Evolutionary conservation across 2,113 vertebrate genomes (phyloP), one percentile per base, ranked within the genome.

Genomic region (Xiphophorus maculatus): DNA sequence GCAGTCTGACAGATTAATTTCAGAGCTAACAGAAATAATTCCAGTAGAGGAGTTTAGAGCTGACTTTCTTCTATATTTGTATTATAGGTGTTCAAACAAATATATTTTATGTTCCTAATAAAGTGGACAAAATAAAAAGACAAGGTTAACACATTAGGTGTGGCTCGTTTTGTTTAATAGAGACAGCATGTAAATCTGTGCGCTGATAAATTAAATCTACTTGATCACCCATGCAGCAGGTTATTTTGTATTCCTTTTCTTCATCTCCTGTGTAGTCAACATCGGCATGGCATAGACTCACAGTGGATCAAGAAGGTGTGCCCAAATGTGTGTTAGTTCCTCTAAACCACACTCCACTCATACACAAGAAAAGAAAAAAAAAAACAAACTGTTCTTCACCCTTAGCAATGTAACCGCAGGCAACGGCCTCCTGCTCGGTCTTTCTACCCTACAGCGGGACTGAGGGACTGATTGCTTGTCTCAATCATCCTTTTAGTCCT

Each of bases 381-480:
- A 70, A n/a, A n/a, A n/a, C n/a, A n/a, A 32, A 33, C 69, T 51
- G 73, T 68, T 70, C 28, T 74, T 70, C 78, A 82, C 81, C 85
- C 83, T 92, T 88, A 92, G 85, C 71, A 60, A 82, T 63, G 79
- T 76, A 76, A 90, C 84, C 81, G 67, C 79, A 84, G 90, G 90
- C 86, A 86, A 83, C 87, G 77, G 78, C 87, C 87, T 83, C 88
- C 90, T 78, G 79, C 83, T 79, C 79, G 84, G 80, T 86, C 87
- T 81, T 81, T 85, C 83, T 83, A 87, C 87, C 88, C 91, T 83
- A 82, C 83, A 81, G 91, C 70, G 86, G 80, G 78, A 69, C 90
- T 93, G 92, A 93, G 88, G 80, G 79, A 69, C 90, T 93, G 92
- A 93, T 91, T 91, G 90, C 91, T 89, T 82, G 90, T 90, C 92